Base-by-base conservation (phyloP, 2,888 invertebrate genomes). In the Chrysolina americana region DNA sequence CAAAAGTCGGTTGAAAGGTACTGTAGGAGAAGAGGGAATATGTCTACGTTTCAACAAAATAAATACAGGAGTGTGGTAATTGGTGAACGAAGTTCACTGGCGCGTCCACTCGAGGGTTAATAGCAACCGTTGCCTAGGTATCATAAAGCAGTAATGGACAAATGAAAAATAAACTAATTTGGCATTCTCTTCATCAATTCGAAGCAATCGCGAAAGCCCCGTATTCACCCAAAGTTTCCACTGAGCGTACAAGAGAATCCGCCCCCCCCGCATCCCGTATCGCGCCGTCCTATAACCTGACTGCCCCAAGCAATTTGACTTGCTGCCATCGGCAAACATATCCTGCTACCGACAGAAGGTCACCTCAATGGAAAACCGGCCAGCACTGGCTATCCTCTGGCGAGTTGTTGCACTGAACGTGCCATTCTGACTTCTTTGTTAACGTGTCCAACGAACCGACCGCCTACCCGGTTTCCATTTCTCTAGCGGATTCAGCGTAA, bases 261-360 rank as follows among this genome's bases (percentile, higher is more conserved):
- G 5, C 59, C 15, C 17, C 28, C 17, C 36, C n/a, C 5, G 15
- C 36, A 28, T 65, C 10, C 28, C 65, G 23, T 13, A 36, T 53
- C 68, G 19, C 41, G 11, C 13, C 5, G 23, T 23, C 50, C 48
- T 8, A 50, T 68, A 41, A 41, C 68, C 36, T 68, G 48, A 10
- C 41, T 19, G 62, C 65, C 66, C 65, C 65, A 65, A 75, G 64
- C 70, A 65, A 72, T 75, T 75, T 66, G 75, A 75, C 70, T 75
- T 66, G 62, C 75, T 75, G 75, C 70, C 75, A 75, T 50, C 65
- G 66, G 56, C 75, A 75, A 72, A 56, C 69, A 69, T 70, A 70
- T 53, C 47, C 72, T 75, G 75, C 65, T 19, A 66, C 72, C 66
- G 75, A 72, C 75, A 75, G 72, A 66, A 66, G 48, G 65, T 66